Conservation (phyloP, 2,888 invertebrate genomes). For the Cylindroiulus punctatus region DNA sequence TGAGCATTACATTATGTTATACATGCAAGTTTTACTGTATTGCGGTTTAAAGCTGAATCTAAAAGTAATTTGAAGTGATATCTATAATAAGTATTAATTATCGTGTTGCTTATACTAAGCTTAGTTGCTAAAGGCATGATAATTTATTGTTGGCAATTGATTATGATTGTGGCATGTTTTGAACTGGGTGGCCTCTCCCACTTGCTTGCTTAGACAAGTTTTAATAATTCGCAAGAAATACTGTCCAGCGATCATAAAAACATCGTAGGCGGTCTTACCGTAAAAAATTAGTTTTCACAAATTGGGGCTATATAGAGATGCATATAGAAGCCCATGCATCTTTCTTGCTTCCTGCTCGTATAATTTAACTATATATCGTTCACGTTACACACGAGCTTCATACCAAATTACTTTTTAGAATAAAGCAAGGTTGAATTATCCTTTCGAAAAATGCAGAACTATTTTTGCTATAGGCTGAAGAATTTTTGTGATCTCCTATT, state of each 20-base stretch:
- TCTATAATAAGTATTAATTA: not conserved
- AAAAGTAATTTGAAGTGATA: not conserved
- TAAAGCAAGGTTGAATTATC: not conserved
- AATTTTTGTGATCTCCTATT: not conserved
- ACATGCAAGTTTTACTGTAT: too few relatives aligned
- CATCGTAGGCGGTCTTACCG: not conserved
- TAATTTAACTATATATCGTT: constrained; percentile 31
- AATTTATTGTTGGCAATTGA: constrained; percentile 3
- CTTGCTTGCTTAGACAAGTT: constrained; percentile 17
- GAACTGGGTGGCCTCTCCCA: constrained; percentile 7
- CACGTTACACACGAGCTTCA: not conserved
- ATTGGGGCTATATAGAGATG: constrained; percentile 15
- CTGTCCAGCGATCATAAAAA: constrained; percentile 29
- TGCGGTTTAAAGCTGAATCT: too few relatives aligned
- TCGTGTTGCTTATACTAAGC: not conserved
- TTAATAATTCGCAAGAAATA: constrained; percentile 26
- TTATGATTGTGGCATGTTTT: constrained; percentile 11
- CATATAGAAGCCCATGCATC: not conserved
- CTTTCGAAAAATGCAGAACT: not conserved
- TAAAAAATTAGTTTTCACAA: constrained; percentile 14
- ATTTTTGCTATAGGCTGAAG: not conserved
- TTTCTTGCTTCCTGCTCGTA: constrained; percentile 4
- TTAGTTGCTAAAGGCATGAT: not conserved
- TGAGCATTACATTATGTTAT: too few relatives aligned
- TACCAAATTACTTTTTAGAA: not conserved